These are phyloP conservation scores for Cynocephalus volans DNA, from an alignment of 2,113 vertebrate genomes.

Conservation along the genomic window DNA sequence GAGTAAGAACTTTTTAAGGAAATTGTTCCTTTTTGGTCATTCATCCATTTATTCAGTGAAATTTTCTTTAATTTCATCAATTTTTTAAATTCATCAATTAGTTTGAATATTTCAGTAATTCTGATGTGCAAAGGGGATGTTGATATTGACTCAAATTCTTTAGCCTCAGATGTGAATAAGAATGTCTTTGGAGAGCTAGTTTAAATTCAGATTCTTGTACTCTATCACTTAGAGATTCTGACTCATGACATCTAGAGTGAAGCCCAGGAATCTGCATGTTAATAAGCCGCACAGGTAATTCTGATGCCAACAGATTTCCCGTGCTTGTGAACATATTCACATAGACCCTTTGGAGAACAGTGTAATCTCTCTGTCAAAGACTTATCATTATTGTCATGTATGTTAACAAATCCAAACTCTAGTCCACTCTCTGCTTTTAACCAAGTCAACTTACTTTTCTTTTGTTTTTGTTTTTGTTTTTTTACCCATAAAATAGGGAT, in stretches of 20 bases:
- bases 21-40: neutral
- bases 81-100: neutral
- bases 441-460: neutral
- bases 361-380: neutral
- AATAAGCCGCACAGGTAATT: neutral
- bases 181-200: neutral
- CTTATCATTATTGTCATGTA: neutral
- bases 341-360: neutral
- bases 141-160: neutral
- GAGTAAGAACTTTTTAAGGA: neutral
- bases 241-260: neutral
- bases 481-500: neutral
- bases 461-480: neutral
- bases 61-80: neutral
- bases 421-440: neutral
- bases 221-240: neutral
- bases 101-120: constrained; percentile 10
- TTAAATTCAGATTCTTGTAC: neutral
- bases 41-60: neutral
- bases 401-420: neutral
- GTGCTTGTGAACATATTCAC: neutral
- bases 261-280: neutral
- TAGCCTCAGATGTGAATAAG: neutral
- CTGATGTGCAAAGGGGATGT: neutral
- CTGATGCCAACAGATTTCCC: neutral